Evolutionary conservation across 2,797 vertebrate species (phyloP), one percentile per base, ranked within the genome.

Genomic region (Pempheris klunzingeri): DNA sequence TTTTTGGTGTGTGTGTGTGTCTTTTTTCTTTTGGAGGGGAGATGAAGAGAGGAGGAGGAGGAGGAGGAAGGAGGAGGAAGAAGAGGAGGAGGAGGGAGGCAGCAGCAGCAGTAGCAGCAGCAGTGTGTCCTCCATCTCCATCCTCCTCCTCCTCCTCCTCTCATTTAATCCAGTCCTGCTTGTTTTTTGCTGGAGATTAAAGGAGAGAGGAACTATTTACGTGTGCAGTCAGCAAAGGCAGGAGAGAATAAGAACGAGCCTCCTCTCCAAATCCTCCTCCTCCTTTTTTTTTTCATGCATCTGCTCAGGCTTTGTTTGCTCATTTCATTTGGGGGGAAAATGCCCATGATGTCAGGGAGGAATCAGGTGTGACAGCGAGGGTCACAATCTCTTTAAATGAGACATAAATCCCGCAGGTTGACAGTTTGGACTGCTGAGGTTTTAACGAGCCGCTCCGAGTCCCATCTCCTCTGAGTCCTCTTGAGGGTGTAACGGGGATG

Each of bases 81-180:
- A 15, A 17, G 60, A 59, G 22, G 44, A 53, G 24, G 52, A 55
- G 49, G 55, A 14, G 22, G 59, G 18, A 34, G 34, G 66, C 28
- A 47, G 57, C 10, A 62, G 38, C 17, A 65, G n/a, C n/a, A n/a
- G 30, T 6, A 32, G 30, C 30, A 32, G 68, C 67, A 80, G 71
- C 72, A 69, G 50, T 61, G 49, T 77, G 80, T 82, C 82, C 84
- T 88, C 81, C 77, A 53, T 77, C 73, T 65, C 61, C 76, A 55
- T 74, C 77, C 59, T 67, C 60, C 28, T 77, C 54, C 22, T 32
- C 60, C 34, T 67, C 67, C 34, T 71, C 69, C 38, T 74, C 61
- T 38, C 77, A 65, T 79, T 79, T 60, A 63, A 76, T 86, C 68
- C 66, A 65, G 7, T 47, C 39, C 24, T 71, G 12, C 38, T 66